phyloP scores from a whole-genome alignment of 2,797 vertebrate genomes.

The Tamandua tetradactyla region DNA sequence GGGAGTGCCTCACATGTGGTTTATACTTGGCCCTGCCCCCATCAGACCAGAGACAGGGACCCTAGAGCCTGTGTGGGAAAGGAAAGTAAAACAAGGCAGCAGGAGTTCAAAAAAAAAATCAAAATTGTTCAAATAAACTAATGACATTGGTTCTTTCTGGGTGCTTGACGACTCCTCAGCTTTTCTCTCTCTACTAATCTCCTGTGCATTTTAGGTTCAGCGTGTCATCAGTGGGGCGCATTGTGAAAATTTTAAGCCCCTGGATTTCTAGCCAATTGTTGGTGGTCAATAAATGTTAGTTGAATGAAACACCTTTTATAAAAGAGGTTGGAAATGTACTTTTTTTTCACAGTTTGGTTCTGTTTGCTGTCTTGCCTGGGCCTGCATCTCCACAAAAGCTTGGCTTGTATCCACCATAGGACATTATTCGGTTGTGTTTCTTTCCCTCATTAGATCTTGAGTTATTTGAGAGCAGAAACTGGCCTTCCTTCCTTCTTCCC shows the following conservation, averaged over 20 bases:
- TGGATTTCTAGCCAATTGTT: background rate
- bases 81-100: background rate
- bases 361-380: background rate
- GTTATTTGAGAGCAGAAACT: background rate
- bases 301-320: background rate
- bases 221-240: background rate
- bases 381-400: background rate
- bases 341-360: background rate
- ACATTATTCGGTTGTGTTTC: background rate
- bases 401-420: background rate
- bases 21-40: background rate
- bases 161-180: too few relatives aligned
- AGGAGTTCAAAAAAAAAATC: background rate
- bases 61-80: background rate
- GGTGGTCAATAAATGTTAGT: background rate
- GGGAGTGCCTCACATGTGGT: background rate
- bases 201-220: background rate
- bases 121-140: background rate
- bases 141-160: background rate
- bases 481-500: background rate
- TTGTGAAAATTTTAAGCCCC: background rate
- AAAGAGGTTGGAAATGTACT: background rate
- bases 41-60: background rate
- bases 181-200: background rate
- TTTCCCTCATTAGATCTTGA: background rate